phyloP scores from a whole-genome alignment of 1,140 invertebrate genomes.

The Pseudoatta argentina region DNA sequence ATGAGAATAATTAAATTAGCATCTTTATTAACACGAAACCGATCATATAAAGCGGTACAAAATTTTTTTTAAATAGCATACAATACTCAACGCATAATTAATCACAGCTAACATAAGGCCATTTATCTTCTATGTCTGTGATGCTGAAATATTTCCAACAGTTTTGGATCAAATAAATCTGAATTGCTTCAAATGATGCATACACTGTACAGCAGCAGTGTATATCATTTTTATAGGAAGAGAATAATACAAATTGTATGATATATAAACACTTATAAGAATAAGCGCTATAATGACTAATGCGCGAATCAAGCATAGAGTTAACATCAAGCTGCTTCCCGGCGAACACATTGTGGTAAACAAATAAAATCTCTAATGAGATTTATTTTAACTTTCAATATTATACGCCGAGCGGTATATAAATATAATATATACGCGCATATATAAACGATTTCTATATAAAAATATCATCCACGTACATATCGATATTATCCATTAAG shows the following conservation, averaged over 20 bases:
- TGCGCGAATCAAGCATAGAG: conserved; percentile 3
- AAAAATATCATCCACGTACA: conserved; percentile 11
- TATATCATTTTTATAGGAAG: not conserved
- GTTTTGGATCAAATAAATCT: conserved; percentile 22
- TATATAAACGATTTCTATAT: conserved; percentile 19
- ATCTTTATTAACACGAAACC: conserved; percentile 21
- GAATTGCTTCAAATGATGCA: not conserved
- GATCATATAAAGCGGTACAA: conserved; percentile 28
- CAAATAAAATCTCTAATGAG: conserved; percentile 19
- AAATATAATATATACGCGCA: conserved; percentile 26
- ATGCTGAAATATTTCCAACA: conserved; percentile 7
- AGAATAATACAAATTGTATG: not conserved
- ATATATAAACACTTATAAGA: not conserved
- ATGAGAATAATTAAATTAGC: not conserved
- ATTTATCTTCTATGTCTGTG: conserved; percentile 29
- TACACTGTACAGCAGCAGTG: not conserved
- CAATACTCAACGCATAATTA: conserved; percentile 24
- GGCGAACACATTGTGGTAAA: conserved; percentile 24
- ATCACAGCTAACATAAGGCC: conserved; percentile 53
- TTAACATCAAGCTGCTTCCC: not conserved
- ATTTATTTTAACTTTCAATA: conserved; percentile 7
- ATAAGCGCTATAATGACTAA: conserved; percentile 16
- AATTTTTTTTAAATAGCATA: conserved; percentile 34
- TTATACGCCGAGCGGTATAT: conserved; percentile 4
- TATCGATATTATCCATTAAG: not conserved